Evolutionary conservation across 2,888 invertebrate genomes (phyloP).

Genomic region (Drosophila maculinotata): DNA sequence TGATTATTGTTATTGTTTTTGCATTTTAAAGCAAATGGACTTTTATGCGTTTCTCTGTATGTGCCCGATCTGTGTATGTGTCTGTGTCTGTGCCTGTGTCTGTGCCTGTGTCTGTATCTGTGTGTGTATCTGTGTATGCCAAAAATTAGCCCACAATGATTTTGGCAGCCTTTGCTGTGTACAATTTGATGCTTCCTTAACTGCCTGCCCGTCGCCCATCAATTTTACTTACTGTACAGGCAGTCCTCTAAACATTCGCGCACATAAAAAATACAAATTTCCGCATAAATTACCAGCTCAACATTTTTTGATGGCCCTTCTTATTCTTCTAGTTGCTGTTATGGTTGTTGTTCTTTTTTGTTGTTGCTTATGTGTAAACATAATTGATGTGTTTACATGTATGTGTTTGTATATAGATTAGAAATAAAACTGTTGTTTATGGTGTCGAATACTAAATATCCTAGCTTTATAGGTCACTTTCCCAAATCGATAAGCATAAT

Average conservation of each 20-base stretch:
- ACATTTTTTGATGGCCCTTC: conserved; percentile 48
- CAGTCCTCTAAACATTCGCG: conserved; percentile 52
- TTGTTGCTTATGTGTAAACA: conserved; percentile 48
- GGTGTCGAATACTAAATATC: no score
- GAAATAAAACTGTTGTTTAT: no score
- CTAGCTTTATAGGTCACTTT: no score
- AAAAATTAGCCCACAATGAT: conserved; percentile 64
- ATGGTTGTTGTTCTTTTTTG: conserved; percentile 4
- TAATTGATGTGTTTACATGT: conserved; percentile 48
- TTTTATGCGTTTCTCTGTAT: conserved; percentile 44
- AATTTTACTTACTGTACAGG: conserved; percentile 68
- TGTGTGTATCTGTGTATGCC: conserved; percentile 19
- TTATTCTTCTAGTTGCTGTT: conserved; percentile 8
- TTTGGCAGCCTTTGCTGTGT: conserved; percentile 21
- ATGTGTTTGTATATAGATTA: no score
- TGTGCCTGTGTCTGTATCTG: no score
- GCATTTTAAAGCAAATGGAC: conserved; percentile 75
- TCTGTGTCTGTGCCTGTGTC: no score
- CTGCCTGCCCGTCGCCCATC: conserved; percentile 75
- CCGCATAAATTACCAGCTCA: conserved; percentile 74
- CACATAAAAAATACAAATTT: conserved; percentile 76
- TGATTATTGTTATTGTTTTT: conserved; percentile 77
- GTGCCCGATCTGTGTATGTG: not conserved
- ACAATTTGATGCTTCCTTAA: conserved; percentile 64
- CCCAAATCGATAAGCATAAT: no score